Evolutionary conservation across 1,140 invertebrate genomes (phyloP).

Genomic region (Semibalanus balanoides): DNA sequence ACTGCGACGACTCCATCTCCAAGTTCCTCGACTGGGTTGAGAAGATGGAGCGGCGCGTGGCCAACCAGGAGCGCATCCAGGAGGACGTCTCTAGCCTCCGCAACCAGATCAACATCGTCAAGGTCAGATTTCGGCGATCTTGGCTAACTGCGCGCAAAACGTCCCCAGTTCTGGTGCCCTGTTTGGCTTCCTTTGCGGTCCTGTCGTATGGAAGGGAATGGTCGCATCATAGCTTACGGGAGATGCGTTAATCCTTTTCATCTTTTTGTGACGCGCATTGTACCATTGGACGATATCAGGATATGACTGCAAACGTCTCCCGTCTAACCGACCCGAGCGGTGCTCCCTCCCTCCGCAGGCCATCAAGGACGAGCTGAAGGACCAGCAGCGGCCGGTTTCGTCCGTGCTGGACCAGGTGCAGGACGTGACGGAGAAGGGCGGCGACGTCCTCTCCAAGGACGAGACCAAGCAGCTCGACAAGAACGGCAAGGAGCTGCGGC

Average conservation of each 20-base stretch:
- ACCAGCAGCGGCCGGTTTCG: slow-evolving; percentile 66
- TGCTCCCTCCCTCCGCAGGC: slow-evolving; percentile 38
- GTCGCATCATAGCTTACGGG: too few relatives aligned
- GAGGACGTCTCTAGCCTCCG: slow-evolving; percentile 75
- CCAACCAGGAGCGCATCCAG: slow-evolving; percentile 63
- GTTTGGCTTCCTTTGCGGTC: too few relatives aligned
- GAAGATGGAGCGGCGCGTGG: slow-evolving; percentile 69
- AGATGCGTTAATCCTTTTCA: too few relatives aligned
- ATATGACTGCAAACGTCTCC: too few relatives aligned
- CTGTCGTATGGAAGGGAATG: too few relatives aligned
- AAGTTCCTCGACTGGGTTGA: slow-evolving; percentile 77
- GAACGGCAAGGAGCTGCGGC: background rate
- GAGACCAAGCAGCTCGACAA: slow-evolving; percentile 56
- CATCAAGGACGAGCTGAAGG: slow-evolving; percentile 79
- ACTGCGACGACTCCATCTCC: slow-evolving; percentile 66
- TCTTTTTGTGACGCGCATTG: too few relatives aligned
- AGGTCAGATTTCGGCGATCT: slow-evolving; percentile 44
- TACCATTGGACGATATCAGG: too few relatives aligned
- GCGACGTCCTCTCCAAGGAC: slow-evolving; percentile 74
- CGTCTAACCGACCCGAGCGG: too few relatives aligned
- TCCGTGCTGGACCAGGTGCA: slow-evolving; percentile 81
- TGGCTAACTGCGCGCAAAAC: too few relatives aligned
- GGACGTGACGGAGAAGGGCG: slow-evolving; percentile 73
- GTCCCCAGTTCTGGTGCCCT: too few relatives aligned
- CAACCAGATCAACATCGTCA: slow-evolving; percentile 76